phyloP scores from a whole-genome alignment of 2,113 vertebrate species.

The Pagrus major region DNA sequence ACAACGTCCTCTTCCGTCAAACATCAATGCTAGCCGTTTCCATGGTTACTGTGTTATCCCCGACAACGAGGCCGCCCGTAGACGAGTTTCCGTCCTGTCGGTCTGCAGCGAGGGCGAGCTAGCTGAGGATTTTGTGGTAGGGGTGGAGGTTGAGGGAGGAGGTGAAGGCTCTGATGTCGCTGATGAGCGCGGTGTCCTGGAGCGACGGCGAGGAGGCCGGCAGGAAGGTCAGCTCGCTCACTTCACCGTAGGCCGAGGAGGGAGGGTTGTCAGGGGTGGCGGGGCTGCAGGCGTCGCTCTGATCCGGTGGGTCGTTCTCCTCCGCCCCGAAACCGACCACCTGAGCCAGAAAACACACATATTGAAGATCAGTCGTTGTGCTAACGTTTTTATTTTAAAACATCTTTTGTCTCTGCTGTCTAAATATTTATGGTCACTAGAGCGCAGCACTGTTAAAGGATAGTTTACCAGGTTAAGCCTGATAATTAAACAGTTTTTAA shows the following conservation, averaged over 20 bases:
- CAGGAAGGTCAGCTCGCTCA: slow-evolving; percentile 89
- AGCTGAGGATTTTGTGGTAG: slow-evolving; percentile 95
- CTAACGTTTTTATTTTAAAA: too few relatives aligned
- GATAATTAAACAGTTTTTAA: too few relatives aligned
- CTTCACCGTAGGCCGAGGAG: slow-evolving; percentile 87
- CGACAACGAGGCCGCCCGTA: background rate
- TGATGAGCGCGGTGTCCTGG: slow-evolving; percentile 82
- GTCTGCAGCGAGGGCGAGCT: slow-evolving; percentile 43
- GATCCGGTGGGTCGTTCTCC: slow-evolving; percentile 82
- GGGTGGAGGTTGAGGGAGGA: slow-evolving; percentile 90
- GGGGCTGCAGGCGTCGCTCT: slow-evolving; percentile 24
- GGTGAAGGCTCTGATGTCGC: slow-evolving; percentile 92
- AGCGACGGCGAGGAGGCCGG: slow-evolving; percentile 83
- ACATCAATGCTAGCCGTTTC: background rate
- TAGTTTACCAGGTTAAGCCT: too few relatives aligned
- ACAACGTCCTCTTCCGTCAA: background rate
- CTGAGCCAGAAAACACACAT: slow-evolving; percentile 67
- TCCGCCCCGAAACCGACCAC: slow-evolving; percentile 92
- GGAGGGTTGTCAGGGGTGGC: slow-evolving; percentile 42
- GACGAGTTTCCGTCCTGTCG: background rate
- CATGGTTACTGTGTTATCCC: slow-evolving; percentile 13
- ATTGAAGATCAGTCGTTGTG: background rate
- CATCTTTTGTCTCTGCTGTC: too few relatives aligned
- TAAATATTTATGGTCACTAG: too few relatives aligned
- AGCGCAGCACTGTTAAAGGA: too few relatives aligned